A percentile compares a stretch with the other conserved stretches of the same genome.
Evolutionary conservation across 2,113 vertebrate genomes (phyloP).

Genomic region (Gallinago jamesoni): DNA sequence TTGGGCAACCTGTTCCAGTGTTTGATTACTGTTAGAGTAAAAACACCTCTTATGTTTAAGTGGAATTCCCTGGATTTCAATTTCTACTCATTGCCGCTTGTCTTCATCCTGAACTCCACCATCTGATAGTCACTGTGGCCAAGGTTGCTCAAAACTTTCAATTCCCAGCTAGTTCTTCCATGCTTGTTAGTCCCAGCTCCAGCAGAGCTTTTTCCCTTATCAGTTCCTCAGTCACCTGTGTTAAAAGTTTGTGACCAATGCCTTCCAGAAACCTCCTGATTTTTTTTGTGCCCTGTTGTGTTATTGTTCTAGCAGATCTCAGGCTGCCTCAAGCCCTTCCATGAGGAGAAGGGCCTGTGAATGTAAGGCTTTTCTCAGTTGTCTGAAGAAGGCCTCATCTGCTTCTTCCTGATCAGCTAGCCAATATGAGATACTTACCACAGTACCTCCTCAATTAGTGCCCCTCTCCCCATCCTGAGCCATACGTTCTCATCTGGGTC

Average conservation of each 20-base stretch:
- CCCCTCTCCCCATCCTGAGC: not conserved
- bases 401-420: not conserved
- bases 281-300: not conserved
- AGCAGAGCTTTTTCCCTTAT: not conserved
- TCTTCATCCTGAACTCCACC: not conserved
- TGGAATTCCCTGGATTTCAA: not conserved
- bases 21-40: not conserved
- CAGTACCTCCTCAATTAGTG: not conserved
- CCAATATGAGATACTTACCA: not conserved
- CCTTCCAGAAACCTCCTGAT: not conserved
- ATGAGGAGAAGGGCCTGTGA: not conserved
- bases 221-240: not conserved
- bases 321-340: not conserved
- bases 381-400: not conserved
- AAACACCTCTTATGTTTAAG: not conserved
- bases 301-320: not conserved
- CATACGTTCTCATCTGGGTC: not conserved
- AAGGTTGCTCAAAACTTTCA: not conserved
- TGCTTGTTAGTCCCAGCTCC: not conserved
- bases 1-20: not conserved
- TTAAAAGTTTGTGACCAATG: not conserved
- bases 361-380: not conserved
- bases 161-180: not conserved
- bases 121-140: not conserved
- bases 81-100: not conserved